Percentiles rank a stretch among this genome's conserved stretches.
Conservation (phyloP, 2,113 vertebrate species). For the Mirza zaza region DNA sequence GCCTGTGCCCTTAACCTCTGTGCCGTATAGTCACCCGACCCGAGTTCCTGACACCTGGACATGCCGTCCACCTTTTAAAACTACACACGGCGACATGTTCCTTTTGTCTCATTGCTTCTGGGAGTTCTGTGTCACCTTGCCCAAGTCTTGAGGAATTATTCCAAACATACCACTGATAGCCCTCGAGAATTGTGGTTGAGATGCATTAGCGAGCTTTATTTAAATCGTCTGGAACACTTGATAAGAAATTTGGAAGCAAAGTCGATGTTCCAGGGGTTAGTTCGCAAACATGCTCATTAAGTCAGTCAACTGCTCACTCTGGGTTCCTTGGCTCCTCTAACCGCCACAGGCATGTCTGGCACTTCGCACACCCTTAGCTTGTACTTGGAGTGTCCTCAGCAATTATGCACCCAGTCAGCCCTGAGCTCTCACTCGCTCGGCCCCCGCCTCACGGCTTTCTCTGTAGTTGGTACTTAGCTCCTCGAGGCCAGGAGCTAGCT, state of each 20-base stretch:
- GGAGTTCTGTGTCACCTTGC: neutral
- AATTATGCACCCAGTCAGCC: too few species aligned
- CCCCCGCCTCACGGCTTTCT: neutral
- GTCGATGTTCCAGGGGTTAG: neutral
- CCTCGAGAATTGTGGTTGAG: neutral
- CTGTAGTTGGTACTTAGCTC: neutral
- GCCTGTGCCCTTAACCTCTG: too few species aligned
- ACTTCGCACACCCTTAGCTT: neutral
- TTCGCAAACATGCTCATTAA: neutral
- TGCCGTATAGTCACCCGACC: neutral
- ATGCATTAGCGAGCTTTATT: neutral
- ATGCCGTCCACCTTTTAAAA: neutral
- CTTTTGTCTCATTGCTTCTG: neutral
- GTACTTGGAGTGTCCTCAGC: too few species aligned
- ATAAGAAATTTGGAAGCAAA: neutral
- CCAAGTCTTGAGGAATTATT: neutral
- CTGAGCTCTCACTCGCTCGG: neutral
- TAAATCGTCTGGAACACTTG: neutral
- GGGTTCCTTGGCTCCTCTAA: neutral
- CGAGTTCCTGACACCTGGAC: neutral
- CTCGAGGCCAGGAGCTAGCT: neutral
- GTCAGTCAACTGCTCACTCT: neutral
- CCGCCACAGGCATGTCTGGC: neutral
- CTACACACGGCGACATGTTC: neutral
- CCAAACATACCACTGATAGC: neutral